Evolutionary conservation across 2,113 vertebrate species (phyloP).

Genomic region (Neoarius graeffei): DNA sequence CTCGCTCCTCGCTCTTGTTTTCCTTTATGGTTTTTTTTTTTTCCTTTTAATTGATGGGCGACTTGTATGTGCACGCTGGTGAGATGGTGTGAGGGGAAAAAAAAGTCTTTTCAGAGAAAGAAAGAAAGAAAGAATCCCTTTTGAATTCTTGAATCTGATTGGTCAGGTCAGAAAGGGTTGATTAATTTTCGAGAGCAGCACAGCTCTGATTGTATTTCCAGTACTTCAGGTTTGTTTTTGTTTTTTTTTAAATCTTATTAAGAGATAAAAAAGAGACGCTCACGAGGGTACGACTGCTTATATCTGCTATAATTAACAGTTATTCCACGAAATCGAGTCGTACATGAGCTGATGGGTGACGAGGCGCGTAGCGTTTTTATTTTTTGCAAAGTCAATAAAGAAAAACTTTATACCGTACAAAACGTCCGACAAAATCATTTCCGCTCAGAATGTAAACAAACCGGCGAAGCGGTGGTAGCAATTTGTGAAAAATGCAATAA

Average conservation of each 20-base stretch:
- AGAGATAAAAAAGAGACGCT: neutral
- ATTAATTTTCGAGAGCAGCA: neutral
- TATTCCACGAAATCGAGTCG: too few relatives aligned
- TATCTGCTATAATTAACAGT: neutral
- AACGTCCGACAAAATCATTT: too few relatives aligned
- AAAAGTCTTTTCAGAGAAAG: neutral
- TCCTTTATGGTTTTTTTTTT: conserved; percentile 56
- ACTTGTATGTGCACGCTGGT: conserved; percentile 26
- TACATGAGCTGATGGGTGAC: too few relatives aligned
- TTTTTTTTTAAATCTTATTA: neutral
- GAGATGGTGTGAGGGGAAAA: neutral
- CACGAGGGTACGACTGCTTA: neutral
- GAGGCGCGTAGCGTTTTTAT: too few relatives aligned
- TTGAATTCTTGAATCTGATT: neutral
- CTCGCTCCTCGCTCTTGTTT: conserved; percentile 31
- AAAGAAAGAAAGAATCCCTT: neutral
- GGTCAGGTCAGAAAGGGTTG: neutral
- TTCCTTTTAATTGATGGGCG: conserved; percentile 55
- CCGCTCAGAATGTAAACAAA: too few relatives aligned
- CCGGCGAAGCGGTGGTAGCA: too few relatives aligned
- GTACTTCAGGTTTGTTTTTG: neutral
- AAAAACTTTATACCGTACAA: too few relatives aligned
- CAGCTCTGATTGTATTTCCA: neutral
- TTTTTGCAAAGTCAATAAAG: too few relatives aligned
- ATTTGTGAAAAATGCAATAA: too few relatives aligned